Evolutionary conservation across 2,888 invertebrate genomes (phyloP).

Genomic region (Stenurella melanura): DNA sequence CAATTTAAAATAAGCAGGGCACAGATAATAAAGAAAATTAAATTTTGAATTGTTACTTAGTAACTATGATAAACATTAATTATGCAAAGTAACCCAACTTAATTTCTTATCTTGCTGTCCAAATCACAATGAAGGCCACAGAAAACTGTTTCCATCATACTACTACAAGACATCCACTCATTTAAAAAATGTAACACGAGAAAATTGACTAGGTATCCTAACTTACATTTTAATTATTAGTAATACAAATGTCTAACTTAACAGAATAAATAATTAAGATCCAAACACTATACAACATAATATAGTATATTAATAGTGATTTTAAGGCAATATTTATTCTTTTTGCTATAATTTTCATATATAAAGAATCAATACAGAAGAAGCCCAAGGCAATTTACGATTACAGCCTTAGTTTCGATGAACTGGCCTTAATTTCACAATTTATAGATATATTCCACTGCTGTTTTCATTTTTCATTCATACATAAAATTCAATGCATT

Average conservation of each 20-base stretch:
- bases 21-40: not conserved
- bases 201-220: conserved; percentile 37
- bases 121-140: not conserved
- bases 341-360: not conserved
- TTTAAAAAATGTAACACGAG: conserved; percentile 30
- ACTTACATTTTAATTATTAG: conserved; percentile 42
- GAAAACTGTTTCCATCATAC: not conserved
- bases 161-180: not conserved
- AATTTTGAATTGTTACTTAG: not conserved
- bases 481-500: too few species aligned
- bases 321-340: conserved; percentile 24
- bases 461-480: too few species aligned
- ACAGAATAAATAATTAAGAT: conserved; percentile 47
- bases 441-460: too few species aligned
- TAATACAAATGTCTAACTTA: conserved; percentile 41
- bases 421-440: too few species aligned
- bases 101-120: too few species aligned
- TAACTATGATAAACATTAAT: not conserved
- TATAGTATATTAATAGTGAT: conserved; percentile 36
- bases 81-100: too few species aligned
- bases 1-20: not conserved
- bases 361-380: not conserved
- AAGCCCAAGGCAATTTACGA: not conserved
- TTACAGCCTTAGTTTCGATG: not conserved
- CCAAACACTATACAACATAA: conserved; percentile 44